A percentile compares a stretch with the other conserved stretches of the same genome.
These are phyloP conservation scores for Xanthia togata DNA, from an alignment of 2,888 invertebrate genomes.

Conservation along the genomic window DNA sequence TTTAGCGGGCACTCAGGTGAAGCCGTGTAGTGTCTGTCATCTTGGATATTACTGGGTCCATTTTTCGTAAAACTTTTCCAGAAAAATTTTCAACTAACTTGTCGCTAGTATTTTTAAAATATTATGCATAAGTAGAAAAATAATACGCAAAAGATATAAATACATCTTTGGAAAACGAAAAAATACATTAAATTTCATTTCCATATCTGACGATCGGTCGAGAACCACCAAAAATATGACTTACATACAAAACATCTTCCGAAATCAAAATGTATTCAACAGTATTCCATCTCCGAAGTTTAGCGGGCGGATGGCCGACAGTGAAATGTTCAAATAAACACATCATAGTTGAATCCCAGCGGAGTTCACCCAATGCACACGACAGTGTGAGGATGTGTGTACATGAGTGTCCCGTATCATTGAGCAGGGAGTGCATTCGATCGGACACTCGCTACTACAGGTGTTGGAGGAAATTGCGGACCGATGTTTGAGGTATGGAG, in stretches of 20 bases:
- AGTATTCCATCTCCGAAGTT: not conserved
- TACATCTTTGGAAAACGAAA: not conserved
- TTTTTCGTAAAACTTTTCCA: slow-evolving; percentile 17
- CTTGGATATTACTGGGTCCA: slow-evolving; percentile 43
- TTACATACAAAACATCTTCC: not conserved
- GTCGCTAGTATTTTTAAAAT: not conserved
- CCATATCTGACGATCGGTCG: not conserved
- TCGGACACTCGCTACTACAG: slow-evolving; percentile 6
- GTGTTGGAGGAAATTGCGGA: slow-evolving; percentile 32
- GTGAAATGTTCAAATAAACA: slow-evolving; percentile 27
- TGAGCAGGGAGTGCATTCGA: slow-evolving; percentile 34
- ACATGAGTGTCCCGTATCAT: slow-evolving; percentile 25
- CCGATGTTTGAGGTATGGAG: slow-evolving; percentile 12
- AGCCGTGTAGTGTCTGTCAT: slow-evolving; percentile 38
- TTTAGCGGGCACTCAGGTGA: slow-evolving; percentile 56
- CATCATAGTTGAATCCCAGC: slow-evolving; percentile 17
- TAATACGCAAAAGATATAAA: not conserved
- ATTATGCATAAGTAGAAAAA: not conserved
- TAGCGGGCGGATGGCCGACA: not conserved
- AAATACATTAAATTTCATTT: not conserved
- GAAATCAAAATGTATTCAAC: not conserved
- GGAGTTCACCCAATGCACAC: slow-evolving; percentile 10
- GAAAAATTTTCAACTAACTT: slow-evolving; percentile 15
- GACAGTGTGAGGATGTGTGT: slow-evolving; percentile 8
- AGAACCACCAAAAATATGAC: not conserved